A percentile compares a stretch with the other conserved stretches of the same genome.
Evolutionary conservation across 1,140 invertebrate species (phyloP).

Genomic region (Bathynomus jamesi): DNA sequence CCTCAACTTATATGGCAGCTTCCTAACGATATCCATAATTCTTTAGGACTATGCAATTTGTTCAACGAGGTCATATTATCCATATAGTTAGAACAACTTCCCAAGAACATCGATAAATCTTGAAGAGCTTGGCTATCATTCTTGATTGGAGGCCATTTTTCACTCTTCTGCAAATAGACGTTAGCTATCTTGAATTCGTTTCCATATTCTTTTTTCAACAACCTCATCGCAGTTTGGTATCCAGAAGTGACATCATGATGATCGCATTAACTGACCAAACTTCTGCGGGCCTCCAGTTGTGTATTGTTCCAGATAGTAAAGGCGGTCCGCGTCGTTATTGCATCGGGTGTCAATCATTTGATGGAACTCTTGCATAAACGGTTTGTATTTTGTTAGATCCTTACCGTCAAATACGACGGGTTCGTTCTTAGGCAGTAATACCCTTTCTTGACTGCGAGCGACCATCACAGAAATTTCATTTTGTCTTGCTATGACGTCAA

Average conservation of each 20-base stretch:
- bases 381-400: not conserved
- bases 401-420: no score
- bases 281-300: not conserved
- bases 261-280: not conserved
- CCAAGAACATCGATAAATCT: not conserved
- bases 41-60: not conserved
- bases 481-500: not conserved
- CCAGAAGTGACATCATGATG: not conserved
- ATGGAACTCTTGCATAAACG: not conserved
- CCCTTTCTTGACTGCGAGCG: not conserved
- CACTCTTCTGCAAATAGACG: not conserved
- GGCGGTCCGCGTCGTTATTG: not conserved
- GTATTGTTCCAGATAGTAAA: conserved; percentile 4
- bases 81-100: not conserved
- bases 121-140: not conserved
- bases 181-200: conserved; percentile 12
- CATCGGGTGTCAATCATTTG: not conserved
- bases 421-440: not conserved
- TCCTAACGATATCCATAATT: conserved; percentile 12
- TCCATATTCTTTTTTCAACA: not conserved
- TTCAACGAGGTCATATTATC: not conserved
- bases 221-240: not conserved
- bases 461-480: not conserved
- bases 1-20: not conserved
- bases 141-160: conserved; percentile 3